phyloP scores from a whole-genome alignment of 2,113 vertebrate genomes.

The Enhydra lutris region DNA sequence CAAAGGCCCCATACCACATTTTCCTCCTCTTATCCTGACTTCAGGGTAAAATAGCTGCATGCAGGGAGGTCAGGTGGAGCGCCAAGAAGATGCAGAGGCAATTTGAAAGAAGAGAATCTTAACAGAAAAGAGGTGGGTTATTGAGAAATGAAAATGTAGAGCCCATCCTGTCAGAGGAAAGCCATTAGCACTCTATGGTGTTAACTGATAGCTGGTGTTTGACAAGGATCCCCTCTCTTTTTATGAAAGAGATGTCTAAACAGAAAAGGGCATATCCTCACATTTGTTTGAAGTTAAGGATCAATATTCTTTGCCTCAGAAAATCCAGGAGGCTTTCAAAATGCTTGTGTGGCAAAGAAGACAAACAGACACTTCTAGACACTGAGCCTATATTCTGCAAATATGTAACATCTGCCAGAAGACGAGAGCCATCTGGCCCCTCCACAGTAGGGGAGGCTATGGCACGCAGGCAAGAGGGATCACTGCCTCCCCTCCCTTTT shows the following conservation, averaged over 20 bases:
- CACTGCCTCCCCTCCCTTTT: neutral
- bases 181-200: neutral
- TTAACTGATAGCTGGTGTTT: neutral
- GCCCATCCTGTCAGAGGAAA: neutral
- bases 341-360: neutral
- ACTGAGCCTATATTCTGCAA: neutral
- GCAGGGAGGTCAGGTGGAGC: neutral
- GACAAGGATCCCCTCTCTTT: neutral
- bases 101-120: neutral
- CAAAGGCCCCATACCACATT: neutral
- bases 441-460: neutral
- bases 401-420: neutral
- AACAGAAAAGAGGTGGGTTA: neutral
- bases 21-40: neutral
- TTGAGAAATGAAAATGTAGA: neutral
- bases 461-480: neutral
- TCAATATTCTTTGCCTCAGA: neutral
- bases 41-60: neutral
- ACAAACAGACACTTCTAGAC: neutral
- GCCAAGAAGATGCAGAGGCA: neutral
- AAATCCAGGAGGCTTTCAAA: neutral
- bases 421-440: neutral
- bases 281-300: neutral
- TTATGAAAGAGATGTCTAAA: neutral
- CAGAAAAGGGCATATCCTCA: neutral